Evolutionary conservation across 2,888 invertebrate species (phyloP).

Genomic region (Liopterus haemorrhoidalis): DNA sequence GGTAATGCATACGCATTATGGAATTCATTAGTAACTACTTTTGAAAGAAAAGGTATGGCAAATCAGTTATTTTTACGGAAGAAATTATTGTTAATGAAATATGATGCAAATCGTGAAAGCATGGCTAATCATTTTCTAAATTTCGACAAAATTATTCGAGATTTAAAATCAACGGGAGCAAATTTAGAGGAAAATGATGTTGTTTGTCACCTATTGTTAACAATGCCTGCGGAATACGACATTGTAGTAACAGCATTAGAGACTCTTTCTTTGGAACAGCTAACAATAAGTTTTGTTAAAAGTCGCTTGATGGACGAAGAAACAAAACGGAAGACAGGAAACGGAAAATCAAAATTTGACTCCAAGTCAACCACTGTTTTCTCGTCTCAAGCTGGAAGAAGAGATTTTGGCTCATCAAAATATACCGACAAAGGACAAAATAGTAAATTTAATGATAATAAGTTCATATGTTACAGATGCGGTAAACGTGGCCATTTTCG

Average conservation of each 20-base stretch:
- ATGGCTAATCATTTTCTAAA: slow-evolving; percentile 28
- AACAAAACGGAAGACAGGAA: slow-evolving; percentile 12
- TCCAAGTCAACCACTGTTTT: no score
- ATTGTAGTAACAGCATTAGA: slow-evolving; percentile 32
- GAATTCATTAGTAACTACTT: slow-evolving; percentile 26
- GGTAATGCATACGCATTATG: slow-evolving; percentile 31
- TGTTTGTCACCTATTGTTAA: slow-evolving; percentile 30
- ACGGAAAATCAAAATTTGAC: no score
- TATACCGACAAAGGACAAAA: not conserved
- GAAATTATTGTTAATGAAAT: slow-evolving; percentile 23
- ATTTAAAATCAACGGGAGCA: slow-evolving; percentile 31
- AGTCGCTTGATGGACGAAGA: slow-evolving; percentile 31
- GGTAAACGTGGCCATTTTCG: no score
- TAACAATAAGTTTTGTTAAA: slow-evolving; percentile 30
- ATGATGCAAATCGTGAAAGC: slow-evolving; percentile 16
- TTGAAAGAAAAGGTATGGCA: slow-evolving; percentile 31
- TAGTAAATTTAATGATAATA: not conserved
- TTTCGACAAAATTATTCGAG: slow-evolving; percentile 32
- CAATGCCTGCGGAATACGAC: slow-evolving; percentile 29
- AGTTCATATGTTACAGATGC: no score
- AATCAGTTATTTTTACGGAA: slow-evolving; percentile 31
- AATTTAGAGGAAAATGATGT: slow-evolving; percentile 26
- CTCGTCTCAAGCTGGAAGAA: not conserved
- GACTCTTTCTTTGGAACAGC: slow-evolving; percentile 19
- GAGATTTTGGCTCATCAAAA: not conserved